Percentiles rank a stretch among this genome's conserved stretches.
These are phyloP conservation scores for Diplosoma virens DNA, from an alignment of 23 tunicate genomes.

Conservation along the genomic window DNA sequence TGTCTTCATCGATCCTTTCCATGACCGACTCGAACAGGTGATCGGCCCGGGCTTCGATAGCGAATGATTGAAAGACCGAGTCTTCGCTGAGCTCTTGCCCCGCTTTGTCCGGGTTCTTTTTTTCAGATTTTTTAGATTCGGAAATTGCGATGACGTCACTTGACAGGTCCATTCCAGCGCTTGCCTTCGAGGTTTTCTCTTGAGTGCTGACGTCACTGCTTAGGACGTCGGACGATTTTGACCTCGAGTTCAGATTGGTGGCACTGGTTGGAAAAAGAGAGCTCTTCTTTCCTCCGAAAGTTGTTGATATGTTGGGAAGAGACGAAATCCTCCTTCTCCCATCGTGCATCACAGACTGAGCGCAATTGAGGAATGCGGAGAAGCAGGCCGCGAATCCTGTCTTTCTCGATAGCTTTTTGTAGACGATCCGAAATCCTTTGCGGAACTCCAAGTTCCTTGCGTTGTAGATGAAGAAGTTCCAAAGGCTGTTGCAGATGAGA, in stretches of 20 bases:
- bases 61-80: conserved; percentile 80
- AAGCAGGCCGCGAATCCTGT: conserved; percentile 26
- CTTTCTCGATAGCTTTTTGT: conserved; percentile 4
- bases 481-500: conserved; percentile 67
- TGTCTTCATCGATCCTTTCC: conserved; percentile 71
- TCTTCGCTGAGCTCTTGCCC: conserved; percentile 22
- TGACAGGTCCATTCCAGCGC: not conserved
- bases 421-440: conserved; percentile 18
- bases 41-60: conserved; percentile 73
- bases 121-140: not conserved
- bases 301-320: conserved; percentile 15
- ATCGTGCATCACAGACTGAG: conserved; percentile 50
- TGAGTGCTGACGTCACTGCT: not conserved
- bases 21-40: conserved; percentile 68
- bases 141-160: not conserved
- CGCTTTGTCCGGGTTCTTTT: not conserved
- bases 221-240: not conserved
- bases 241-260: not conserved
- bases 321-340: conserved; percentile 48
- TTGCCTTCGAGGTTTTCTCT: not conserved
- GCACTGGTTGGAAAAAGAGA: not conserved
- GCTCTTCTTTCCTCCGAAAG: not conserved
- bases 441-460: conserved; percentile 60
- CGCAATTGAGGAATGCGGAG: conserved; percentile 11
- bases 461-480: conserved; percentile 85